Evolutionary conservation across 2,888 invertebrate genomes (phyloP).

Genomic region (Dione juno): DNA sequence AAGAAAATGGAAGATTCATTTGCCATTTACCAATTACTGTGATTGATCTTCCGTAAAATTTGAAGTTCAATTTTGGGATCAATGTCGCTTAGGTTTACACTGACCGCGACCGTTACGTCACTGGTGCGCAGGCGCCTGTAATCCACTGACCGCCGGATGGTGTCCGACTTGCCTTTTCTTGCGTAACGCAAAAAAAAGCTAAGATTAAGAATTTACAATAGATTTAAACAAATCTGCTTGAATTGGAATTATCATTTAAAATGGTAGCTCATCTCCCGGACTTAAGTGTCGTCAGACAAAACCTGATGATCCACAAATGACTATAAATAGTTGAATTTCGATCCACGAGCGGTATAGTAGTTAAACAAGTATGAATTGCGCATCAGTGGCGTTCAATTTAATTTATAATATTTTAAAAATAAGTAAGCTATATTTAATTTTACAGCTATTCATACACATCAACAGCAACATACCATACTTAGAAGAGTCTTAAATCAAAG

Average conservation of each 20-base stretch:
- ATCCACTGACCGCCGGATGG: constrained; percentile 51
- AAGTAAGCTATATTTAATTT: neutral
- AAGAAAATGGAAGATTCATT: constrained; percentile 25
- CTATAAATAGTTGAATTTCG: too few relatives aligned
- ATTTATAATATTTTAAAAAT: neutral
- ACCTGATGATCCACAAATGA: too few relatives aligned
- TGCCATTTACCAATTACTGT: constrained; percentile 27
- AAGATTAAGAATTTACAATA: constrained; percentile 34
- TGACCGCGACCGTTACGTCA: constrained; percentile 69
- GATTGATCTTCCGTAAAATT: constrained; percentile 49
- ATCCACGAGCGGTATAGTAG: too few relatives aligned
- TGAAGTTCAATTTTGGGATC: constrained; percentile 58
- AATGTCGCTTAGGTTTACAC: constrained; percentile 58
- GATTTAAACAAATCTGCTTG: neutral
- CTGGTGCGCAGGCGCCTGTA: constrained; percentile 58
- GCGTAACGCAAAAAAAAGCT: constrained; percentile 59
- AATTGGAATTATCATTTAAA: too few relatives aligned
- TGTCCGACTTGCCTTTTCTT: constrained; percentile 65
- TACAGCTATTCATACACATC: neutral
- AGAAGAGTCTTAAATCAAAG: neutral
- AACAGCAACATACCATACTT: neutral
- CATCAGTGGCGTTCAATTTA: neutral
- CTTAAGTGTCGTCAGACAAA: too few relatives aligned
- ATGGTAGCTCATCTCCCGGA: too few relatives aligned
- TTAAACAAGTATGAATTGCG: neutral